Conservation (phyloP, 2,888 invertebrate species). For the Steromphala cineraria region DNA sequence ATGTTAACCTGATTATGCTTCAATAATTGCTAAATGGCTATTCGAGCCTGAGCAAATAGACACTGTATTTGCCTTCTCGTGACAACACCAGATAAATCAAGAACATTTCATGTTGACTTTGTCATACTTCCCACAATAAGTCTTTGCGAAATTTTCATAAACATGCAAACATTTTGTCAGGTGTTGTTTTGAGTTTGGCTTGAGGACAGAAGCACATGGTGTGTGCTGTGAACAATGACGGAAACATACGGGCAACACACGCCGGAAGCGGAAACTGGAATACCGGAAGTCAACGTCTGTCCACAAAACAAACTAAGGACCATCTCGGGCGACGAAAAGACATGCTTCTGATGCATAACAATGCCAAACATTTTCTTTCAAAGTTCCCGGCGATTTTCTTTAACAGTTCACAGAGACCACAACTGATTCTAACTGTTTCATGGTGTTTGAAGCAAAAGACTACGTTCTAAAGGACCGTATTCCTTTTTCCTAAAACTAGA, state of each 20-base stretch:
- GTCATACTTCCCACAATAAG: neutral
- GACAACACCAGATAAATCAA: neutral
- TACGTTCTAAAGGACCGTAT: too few species aligned
- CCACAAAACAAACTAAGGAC: slow-evolving; percentile 13
- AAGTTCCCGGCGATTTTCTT: neutral
- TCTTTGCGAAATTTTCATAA: neutral
- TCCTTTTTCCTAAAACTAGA: too few species aligned
- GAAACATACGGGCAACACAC: neutral
- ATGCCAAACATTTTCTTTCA: neutral
- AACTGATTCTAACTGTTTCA: too few species aligned
- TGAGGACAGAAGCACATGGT: neutral
- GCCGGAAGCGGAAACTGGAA: neutral
- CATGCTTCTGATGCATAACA: neutral
- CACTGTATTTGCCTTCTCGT: neutral
- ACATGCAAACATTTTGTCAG: slow-evolving; percentile 16
- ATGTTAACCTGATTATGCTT: neutral
- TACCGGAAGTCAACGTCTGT: neutral
- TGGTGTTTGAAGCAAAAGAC: too few species aligned
- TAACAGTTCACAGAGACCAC: too few species aligned
- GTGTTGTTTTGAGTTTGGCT: neutral
- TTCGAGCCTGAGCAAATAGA: neutral
- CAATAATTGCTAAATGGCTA: neutral
- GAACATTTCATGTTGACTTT: neutral
- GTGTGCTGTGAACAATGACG: neutral
- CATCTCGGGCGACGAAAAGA: neutral